phyloP scores from a whole-genome alignment of 2,113 vertebrate species.

The Terrapene triunguis region DNA sequence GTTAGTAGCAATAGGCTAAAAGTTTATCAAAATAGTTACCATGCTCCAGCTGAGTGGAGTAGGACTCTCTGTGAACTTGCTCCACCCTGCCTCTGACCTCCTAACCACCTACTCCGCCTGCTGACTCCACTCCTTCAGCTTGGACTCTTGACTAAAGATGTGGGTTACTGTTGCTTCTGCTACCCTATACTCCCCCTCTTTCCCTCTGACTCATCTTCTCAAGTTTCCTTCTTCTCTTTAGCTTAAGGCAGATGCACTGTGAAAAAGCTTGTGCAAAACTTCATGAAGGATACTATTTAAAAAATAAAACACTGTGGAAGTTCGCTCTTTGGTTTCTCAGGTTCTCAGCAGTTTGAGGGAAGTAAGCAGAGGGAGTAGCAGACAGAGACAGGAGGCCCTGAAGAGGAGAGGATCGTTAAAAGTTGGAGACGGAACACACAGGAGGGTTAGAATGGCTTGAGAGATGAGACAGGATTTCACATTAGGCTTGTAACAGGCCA shows the following conservation, averaged over 20 bases:
- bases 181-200: not conserved
- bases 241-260: not conserved
- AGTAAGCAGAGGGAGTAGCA: not conserved
- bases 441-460: conserved; percentile 38
- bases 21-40: conserved; percentile 79
- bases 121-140: conserved; percentile 44
- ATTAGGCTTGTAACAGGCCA: not conserved
- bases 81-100: conserved; percentile 74
- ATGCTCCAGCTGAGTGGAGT: conserved; percentile 61
- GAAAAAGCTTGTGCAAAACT: conserved; percentile 28
- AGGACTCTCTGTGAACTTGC: conserved; percentile 75
- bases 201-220: not conserved
- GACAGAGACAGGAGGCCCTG: conserved; percentile 35
- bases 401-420: conserved; percentile 25
- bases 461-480: not conserved
- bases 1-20: conserved; percentile 78
- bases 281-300: not conserved
- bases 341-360: conserved; percentile 18
- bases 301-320: not conserved
- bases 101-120: conserved; percentile 63
- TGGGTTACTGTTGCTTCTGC: conserved; percentile 25
- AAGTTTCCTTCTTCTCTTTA: not conserved
- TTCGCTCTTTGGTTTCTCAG: conserved; percentile 42
- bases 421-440: not conserved
- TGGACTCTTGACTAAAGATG: not conserved